Percentiles rank a stretch among this genome's conserved stretches.
Conservation (phyloP, 2,888 invertebrate genomes). For the Sphaerophoria taeniata region DNA sequence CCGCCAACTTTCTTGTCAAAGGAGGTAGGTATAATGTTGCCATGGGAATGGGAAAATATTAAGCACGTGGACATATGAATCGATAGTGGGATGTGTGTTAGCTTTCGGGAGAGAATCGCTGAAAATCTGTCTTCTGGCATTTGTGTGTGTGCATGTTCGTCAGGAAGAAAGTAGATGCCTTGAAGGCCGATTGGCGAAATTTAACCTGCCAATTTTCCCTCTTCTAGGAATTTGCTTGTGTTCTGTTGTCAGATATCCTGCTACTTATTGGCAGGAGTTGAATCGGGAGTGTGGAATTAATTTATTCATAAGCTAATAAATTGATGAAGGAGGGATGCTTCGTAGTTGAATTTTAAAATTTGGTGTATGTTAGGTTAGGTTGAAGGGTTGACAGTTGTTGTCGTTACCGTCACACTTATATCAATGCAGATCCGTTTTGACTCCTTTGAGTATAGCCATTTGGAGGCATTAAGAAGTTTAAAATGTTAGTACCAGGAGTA, state of each 20-base stretch:
- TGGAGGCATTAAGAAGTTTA: too few species aligned
- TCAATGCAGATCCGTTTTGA: too few species aligned
- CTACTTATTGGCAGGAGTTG: slow-evolving; percentile 35
- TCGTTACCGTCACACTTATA: too few species aligned
- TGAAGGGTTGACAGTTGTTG: too few species aligned
- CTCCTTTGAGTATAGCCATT: too few species aligned
- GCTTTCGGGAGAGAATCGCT: background rate
- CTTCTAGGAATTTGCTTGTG: background rate
- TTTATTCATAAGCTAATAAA: slow-evolving; percentile 59
- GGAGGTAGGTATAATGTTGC: background rate
- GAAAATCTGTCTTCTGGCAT: background rate
- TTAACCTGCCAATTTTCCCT: background rate
- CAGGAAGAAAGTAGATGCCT: background rate
- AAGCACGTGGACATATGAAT: slow-evolving; percentile 44
- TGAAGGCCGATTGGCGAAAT: background rate
- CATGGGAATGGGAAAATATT: background rate
- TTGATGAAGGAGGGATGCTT: slow-evolving; percentile 26
- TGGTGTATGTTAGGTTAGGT: background rate
- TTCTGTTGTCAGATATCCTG: background rate
- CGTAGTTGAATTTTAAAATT: slow-evolving; percentile 58
- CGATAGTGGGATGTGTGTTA: slow-evolving; percentile 31
- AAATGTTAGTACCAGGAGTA: too few species aligned
- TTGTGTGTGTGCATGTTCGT: background rate
- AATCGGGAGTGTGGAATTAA: slow-evolving; percentile 47
- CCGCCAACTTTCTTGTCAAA: background rate